Base-by-base conservation (phyloP, 1,140 invertebrate species). In the Leguminivora glycinivorella region DNA sequence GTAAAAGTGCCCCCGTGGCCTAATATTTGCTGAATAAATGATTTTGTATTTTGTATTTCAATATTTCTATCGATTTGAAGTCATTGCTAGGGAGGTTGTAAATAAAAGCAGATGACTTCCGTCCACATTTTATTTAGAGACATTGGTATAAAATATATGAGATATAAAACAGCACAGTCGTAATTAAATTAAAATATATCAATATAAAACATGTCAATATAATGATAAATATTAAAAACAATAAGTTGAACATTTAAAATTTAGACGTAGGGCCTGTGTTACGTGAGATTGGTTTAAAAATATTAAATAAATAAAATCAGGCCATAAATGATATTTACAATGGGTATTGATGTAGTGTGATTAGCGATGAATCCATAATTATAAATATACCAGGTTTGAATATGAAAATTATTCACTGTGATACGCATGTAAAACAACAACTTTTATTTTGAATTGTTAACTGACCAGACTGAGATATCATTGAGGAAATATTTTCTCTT, bases 71-170 rank as follows among this genome's bases (percentile, higher is more conserved):
- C n/a, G 43, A 4, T 47, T 47, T 47, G 14, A 17, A 17, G 0
- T 47, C n/a, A 47, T 47, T 38, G 12, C 1, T 38, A 38, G 12
- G 31, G n/a, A 31, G 29, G 38, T 43, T 6, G 5, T 68, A 72
- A 77, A 76, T 72, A 70, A 74, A 70, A 80, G 79, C 63, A 77
- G 47, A 74, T 31, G 69, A 68, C 68, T 81, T 78, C 68, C 74
- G 72, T 86, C 82, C 85, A 91, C 84, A 90, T 90, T 91, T 90
- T 90, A 90, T 89, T 90, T 86, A 91, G 88, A 91, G 84, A 88
- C 87, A 91, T 88, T 79, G 81, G 89, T 91, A 91, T 91, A 91
- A 90, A 91, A 91, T 90, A 91, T 91, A 90, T 89, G 82, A 89
- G 88, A 90, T 90, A 91, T 90, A 91, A 90, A 91, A 91, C 84